A percentile compares a stretch with the other conserved stretches of the same genome.
Evolutionary conservation across 2,888 invertebrate genomes (phyloP).

Genomic region (Orthonevra nobilis): DNA sequence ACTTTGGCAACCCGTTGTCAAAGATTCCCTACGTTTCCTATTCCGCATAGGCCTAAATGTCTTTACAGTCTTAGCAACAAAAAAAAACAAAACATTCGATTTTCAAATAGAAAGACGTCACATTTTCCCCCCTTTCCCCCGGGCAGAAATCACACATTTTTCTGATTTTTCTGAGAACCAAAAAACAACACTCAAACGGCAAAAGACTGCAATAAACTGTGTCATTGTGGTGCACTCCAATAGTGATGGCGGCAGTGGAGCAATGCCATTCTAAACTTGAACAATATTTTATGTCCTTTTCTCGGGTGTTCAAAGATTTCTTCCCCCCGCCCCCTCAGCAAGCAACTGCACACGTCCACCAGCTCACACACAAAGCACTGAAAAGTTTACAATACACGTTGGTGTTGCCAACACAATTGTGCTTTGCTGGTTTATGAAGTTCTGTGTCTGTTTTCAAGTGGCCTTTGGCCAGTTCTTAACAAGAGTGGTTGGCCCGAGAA

Average conservation of each 20-base stretch:
- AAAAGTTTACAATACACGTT: constrained; percentile 41
- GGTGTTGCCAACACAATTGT: neutral
- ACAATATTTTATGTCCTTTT: constrained; percentile 63
- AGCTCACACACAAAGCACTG: neutral
- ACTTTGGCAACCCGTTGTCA: too few relatives aligned
- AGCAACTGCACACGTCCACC: constrained; percentile 11
- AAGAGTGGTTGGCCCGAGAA: constrained; percentile 40
- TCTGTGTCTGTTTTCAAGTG: constrained; percentile 48
- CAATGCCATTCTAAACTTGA: constrained; percentile 50
- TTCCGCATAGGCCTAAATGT: too few relatives aligned
- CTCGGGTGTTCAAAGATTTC: constrained; percentile 35
- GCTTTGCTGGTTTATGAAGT: constrained; percentile 24
- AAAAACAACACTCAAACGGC: too few relatives aligned
- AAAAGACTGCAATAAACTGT: too few relatives aligned
- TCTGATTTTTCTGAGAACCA: too few relatives aligned
- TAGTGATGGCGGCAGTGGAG: constrained; percentile 10
- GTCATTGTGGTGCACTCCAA: too few relatives aligned
- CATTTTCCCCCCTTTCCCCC: too few relatives aligned
- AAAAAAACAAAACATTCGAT: too few relatives aligned
- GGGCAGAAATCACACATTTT: too few relatives aligned
- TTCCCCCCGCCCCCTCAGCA: constrained; percentile 38
- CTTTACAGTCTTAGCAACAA: too few relatives aligned
- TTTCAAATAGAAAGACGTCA: too few relatives aligned
- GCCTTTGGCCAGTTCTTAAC: constrained; percentile 54
- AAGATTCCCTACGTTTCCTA: too few relatives aligned